phyloP scores from a whole-genome alignment of 2,797 vertebrate species.

The Anguilla marmorata region DNA sequence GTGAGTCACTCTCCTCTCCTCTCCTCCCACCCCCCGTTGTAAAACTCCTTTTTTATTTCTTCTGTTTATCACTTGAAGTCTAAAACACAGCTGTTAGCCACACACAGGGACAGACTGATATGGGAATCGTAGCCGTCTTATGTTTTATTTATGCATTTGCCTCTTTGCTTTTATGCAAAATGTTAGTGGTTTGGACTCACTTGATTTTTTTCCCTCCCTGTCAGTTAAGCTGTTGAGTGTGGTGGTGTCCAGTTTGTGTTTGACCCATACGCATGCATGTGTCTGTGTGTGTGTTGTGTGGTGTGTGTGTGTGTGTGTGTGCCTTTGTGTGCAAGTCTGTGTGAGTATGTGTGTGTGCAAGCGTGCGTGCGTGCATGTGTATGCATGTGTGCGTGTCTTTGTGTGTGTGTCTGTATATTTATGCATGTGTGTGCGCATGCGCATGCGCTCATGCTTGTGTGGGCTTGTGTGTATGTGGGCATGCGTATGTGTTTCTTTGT shows the following conservation, averaged over 20 bases:
- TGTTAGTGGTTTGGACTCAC: neutral
- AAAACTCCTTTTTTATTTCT: neutral
- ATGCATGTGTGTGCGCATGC: too few relatives aligned
- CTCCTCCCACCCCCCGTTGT: neutral
- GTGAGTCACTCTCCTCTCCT: slow-evolving; percentile 64
- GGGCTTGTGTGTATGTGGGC: neutral
- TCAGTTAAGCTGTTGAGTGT: neutral
- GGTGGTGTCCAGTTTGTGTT: neutral
- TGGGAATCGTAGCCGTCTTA: neutral
- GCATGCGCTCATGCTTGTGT: neutral
- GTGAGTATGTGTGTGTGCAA: neutral
- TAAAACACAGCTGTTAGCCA: neutral
- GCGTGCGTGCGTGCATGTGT: neutral
- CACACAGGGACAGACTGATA: neutral
- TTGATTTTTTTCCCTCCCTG: neutral
- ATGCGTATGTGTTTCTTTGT: neutral
- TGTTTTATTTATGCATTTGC: neutral
- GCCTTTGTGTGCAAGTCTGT: neutral
- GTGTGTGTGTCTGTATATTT: neutral
- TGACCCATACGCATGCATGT: too few relatives aligned
- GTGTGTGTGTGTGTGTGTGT: too few relatives aligned
- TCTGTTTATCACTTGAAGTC: neutral
- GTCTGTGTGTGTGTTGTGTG: too few relatives aligned
- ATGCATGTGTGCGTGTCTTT: neutral
- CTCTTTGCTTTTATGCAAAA: neutral